Percentiles rank a stretch among this genome's conserved stretches.
These are phyloP conservation scores for Ptilonorhynchus violaceus DNA, from an alignment of 2,113 vertebrate species.

Conservation along the genomic window DNA sequence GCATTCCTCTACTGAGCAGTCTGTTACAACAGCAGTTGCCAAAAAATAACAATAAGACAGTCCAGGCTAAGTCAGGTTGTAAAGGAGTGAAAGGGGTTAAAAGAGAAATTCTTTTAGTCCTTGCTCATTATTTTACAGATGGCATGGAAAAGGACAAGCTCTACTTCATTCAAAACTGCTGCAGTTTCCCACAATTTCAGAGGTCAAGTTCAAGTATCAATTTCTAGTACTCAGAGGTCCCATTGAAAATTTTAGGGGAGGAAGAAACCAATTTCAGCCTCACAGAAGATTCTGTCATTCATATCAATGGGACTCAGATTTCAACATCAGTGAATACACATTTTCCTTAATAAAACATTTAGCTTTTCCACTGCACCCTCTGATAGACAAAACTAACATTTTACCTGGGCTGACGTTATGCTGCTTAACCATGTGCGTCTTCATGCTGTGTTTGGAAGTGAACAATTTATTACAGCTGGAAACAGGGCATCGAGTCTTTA, in stretches of 20 bases:
- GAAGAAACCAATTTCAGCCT: background rate
- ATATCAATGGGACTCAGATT: background rate
- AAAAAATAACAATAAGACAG: background rate
- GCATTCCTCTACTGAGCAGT: background rate
- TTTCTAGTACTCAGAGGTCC: background rate
- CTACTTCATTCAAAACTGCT: background rate
- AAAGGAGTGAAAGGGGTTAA: background rate
- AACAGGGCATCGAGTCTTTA: constrained; percentile 88
- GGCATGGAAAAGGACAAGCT: background rate
- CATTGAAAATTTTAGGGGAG: background rate
- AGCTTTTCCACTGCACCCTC: background rate
- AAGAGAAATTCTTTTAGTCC: background rate
- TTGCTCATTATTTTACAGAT: background rate
- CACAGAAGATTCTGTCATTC: background rate
- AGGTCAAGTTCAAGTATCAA: background rate
- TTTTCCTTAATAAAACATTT: background rate
- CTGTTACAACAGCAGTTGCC: background rate
- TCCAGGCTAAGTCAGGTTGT: background rate
- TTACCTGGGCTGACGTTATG: constrained; percentile 89
- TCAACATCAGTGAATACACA: background rate
- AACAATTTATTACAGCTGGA: constrained; percentile 90
- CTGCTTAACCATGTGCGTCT: constrained; percentile 91
- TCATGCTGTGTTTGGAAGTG: constrained; percentile 92
- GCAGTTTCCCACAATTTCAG: background rate
- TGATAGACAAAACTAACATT: background rate